These are phyloP conservation scores for Lasius platythorax DNA, from an alignment of 2,888 invertebrate genomes.

Conservation along the genomic window DNA sequence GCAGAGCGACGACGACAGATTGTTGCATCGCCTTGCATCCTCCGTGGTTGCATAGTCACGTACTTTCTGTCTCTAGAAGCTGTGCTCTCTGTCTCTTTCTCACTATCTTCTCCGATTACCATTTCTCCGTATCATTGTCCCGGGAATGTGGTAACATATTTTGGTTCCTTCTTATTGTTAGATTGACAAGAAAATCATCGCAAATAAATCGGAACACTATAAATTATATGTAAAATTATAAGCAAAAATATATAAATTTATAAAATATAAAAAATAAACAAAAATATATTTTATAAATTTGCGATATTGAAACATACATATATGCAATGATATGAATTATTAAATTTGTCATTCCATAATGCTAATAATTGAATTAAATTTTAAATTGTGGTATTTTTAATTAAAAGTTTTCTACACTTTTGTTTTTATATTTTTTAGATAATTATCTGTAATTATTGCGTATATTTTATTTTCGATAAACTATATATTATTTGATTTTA, in stretches of 20 bases:
- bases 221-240: neutral
- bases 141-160: constrained; percentile 41
- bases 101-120: constrained; percentile 33
- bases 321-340: too few species aligned
- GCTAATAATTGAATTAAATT: neutral
- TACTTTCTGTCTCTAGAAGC: constrained; percentile 65
- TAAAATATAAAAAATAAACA: neutral
- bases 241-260: neutral
- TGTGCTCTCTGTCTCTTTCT: constrained; percentile 53
- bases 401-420: neutral
- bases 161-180: neutral
- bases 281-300: too few species aligned
- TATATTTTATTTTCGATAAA: neutral
- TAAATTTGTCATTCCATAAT: neutral
- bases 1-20: neutral
- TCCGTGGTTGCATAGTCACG: constrained; percentile 79
- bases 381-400: neutral
- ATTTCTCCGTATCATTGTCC: constrained; percentile 22
- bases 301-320: too few species aligned
- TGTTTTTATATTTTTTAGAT: neutral
- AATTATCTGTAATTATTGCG: neutral
- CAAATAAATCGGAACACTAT: neutral
- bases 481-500: neutral
- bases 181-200: neutral
- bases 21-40: constrained; percentile 61